Evolutionary conservation across 2,888 invertebrate genomes (phyloP).

Genomic region (Blastobasis lacticolella): DNA sequence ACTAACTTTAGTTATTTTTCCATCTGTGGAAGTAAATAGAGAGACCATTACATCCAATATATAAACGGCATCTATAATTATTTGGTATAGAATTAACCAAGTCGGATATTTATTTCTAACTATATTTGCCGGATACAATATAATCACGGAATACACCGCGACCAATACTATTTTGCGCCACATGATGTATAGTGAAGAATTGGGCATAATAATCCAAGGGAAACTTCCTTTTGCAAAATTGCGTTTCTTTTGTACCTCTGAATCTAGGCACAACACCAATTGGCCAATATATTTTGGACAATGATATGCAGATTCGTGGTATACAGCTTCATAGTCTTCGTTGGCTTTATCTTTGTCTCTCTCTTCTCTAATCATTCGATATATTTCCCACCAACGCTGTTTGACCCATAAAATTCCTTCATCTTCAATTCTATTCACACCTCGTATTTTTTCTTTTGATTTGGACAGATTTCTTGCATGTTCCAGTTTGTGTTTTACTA

Average conservation of each 20-base stretch:
- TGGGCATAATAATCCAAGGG: slow-evolving; percentile 49
- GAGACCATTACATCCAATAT: slow-evolving; percentile 39
- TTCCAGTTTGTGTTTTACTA: slow-evolving; percentile 32
- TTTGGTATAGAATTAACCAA: slow-evolving; percentile 38
- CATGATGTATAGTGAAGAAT: slow-evolving; percentile 33
- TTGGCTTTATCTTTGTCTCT: slow-evolving; percentile 11
- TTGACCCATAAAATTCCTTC: slow-evolving; percentile 55
- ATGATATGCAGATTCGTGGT: slow-evolving; percentile 41
- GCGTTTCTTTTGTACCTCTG: slow-evolving; percentile 37
- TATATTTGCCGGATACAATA: slow-evolving; percentile 42
- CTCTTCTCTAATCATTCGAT: slow-evolving; percentile 25
- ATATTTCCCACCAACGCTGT: slow-evolving; percentile 54
- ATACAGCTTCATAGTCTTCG: slow-evolving; percentile 13
- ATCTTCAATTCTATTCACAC: slow-evolving; percentile 45
- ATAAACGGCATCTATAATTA: slow-evolving; percentile 41
- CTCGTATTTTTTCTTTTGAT: slow-evolving; percentile 40
- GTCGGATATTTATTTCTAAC: slow-evolving; percentile 12
- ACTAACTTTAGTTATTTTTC: slow-evolving; percentile 31
- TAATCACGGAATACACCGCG: slow-evolving; percentile 36
- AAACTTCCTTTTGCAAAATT: slow-evolving; percentile 43
- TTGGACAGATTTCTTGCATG: slow-evolving; percentile 41
- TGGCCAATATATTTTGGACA: slow-evolving; percentile 59
- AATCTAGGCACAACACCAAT: slow-evolving; percentile 43
- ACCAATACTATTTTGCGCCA: slow-evolving; percentile 41
- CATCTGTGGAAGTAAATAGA: slow-evolving; percentile 34